These are phyloP conservation scores for Leptobrachium leishanense DNA, from an alignment of 2,113 vertebrate genomes.

Conservation along the genomic window DNA sequence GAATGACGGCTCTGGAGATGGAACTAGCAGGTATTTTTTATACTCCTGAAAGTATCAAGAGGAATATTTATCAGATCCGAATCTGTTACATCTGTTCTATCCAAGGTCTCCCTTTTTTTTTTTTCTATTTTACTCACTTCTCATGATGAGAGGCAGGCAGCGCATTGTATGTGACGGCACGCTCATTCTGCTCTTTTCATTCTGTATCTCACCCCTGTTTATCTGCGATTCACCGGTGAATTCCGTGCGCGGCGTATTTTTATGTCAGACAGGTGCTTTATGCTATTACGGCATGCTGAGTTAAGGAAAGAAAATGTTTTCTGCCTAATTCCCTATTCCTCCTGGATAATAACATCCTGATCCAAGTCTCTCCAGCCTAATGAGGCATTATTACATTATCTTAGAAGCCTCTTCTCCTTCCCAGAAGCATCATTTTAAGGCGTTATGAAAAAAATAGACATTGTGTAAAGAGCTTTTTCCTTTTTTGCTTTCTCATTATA, in stretches of 20 bases:
- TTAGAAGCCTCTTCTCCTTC: constrained; percentile 1
- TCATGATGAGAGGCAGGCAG: background rate
- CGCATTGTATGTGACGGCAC: background rate
- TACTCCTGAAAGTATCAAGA: no score
- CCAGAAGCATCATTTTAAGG: constrained; percentile 10
- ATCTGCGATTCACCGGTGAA: background rate
- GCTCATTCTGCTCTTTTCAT: background rate
- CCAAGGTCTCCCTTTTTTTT: no score
- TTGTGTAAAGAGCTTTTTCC: background rate
- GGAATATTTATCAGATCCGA: no score
- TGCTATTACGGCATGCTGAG: background rate
- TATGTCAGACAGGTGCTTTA: background rate
- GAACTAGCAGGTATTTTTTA: no score
- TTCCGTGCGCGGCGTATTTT: background rate
- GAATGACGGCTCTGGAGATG: no score
- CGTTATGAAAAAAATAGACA: constrained; percentile 22
- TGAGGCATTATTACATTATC: constrained; percentile 41
- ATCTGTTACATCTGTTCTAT: no score
- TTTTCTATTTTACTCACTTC: background rate
- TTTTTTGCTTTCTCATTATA: no score
- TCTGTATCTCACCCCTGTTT: background rate
- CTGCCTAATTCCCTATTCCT: constrained; percentile 7
- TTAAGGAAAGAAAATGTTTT: background rate
- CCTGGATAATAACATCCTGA: constrained; percentile 17
- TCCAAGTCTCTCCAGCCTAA: constrained; percentile 10